Evolutionary conservation across 2,888 invertebrate genomes (phyloP), one percentile per base, ranked within the genome.

Genomic region (Cabera pusaria): DNA sequence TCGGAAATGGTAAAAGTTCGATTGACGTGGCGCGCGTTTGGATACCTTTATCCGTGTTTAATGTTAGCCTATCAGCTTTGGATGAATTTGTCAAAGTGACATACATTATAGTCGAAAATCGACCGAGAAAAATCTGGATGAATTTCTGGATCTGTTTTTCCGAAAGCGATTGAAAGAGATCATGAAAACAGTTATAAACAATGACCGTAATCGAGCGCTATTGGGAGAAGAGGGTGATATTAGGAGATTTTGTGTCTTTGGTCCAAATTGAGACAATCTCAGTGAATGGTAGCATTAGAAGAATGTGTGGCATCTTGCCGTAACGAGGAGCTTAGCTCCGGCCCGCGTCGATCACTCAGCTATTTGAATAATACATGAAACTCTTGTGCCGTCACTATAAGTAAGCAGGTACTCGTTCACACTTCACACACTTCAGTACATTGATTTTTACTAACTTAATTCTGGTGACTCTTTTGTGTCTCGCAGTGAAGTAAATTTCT

Each of bases 291-390:
- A 61, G 67, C 69, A 77, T 81, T 82, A 82, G 63, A 62, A 52
- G 70, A 61, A 64, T 61, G 64, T 68, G 72, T 66, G 63, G 57
- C 56, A 58, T 59, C 61, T 58, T 59, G 52, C 56, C 52, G 67
- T 70, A 71, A 68, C 67, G 67, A 70, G 60, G 46, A 59, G 59
- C 63, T 67, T 52, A 59, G 45, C 50, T 7, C 6, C 8, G 11
- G 18, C 21, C 33, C 36, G 55, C 50, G 49, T 58, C 59, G 66
- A 74, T 74, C 73, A 74, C 69, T 72, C 70, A 71, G 63, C 72
- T 62, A 72, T 77, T 76, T 82, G 79, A 81, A 81, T 83, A 79
- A 81, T 76, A 77, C 74, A 81, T 79, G 74, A 72, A 73, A 74
- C 66, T 67, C 46, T 57, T 52, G 52, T 59, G 54, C 53, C 56